These are phyloP conservation scores for Eufriesea mexicana DNA, from an alignment of 1,140 invertebrate genomes.

Conservation along the genomic window DNA sequence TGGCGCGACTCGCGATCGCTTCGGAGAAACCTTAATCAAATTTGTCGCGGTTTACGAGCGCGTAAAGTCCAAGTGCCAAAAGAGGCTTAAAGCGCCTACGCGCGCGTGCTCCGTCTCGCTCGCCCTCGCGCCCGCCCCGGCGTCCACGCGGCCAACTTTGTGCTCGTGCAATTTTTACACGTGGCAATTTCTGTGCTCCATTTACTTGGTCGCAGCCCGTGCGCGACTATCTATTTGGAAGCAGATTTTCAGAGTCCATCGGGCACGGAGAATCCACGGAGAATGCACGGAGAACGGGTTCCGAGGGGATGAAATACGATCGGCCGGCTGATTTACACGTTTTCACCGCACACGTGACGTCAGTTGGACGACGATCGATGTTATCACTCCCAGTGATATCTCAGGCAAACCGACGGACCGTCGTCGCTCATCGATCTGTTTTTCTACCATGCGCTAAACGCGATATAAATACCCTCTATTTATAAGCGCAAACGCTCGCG, in stretches of 20 bases:
- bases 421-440: constrained; percentile 61
- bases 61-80: not conserved
- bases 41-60: constrained; percentile 21
- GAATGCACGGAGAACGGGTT: constrained; percentile 2
- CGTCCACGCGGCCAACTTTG: not conserved
- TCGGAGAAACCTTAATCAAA: constrained; percentile 3
- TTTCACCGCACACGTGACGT: constrained; percentile 57
- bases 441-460: constrained; percentile 48
- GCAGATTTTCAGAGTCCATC: constrained; percentile 26
- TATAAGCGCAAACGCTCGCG: constrained; percentile 36
- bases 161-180: not conserved
- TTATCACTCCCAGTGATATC: constrained; percentile 62
- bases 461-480: constrained; percentile 41
- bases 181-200: constrained; percentile 8
- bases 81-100: not conserved
- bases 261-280: constrained; percentile 20
- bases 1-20: not conserved
- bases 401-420: constrained; percentile 31
- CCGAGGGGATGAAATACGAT: constrained; percentile 44
- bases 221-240: constrained; percentile 18
- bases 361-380: constrained; percentile 61
- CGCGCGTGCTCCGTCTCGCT: too few relatives aligned
- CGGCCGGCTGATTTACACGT: constrained; percentile 49
- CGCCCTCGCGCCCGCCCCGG: not conserved
- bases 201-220: not conserved